Evolutionary conservation across 2,797 vertebrate species (phyloP), one percentile per base, ranked within the genome.

Genomic region (Gymnoscopelus braueri): DNA sequence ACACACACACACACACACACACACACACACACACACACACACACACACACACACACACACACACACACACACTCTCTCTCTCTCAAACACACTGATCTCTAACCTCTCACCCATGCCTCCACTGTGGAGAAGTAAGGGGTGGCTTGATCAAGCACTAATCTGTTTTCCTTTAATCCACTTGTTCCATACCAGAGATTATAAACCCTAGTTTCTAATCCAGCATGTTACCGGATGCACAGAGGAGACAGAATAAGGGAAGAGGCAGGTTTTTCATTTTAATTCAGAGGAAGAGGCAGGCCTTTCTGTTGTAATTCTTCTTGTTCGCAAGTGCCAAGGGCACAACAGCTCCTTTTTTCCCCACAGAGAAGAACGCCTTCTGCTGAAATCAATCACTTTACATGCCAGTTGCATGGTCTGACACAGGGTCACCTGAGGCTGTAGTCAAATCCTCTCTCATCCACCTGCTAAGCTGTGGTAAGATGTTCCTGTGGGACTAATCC

Each of bases 131-230:
- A 19, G 57, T 26, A 35, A 61, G 14, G 66, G 71, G 61, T 47
- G 19, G 72, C n/a, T 35, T 67, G 61, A 79, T 68, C 65, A 23
- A 55, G 63, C 19, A 13, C 51, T 79, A 83, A 83, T 83, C 83
- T 68, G 59, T 77, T 63, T 65, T 49, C 65, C 58, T 75, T 70
- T 78, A 85, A 88, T 88, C 84, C 69, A 75, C 63, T 86, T 79
- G 74, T 81, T 74, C 61, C 65, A 11, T 11, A 26, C 53, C 19
- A 24, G 63, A 77, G 78, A 86, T 88, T 85, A 81, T 67, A 29
- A 59, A 60, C 39, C 39, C 61, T 54, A 15, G 67, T 29, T 64
- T 64, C 44, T 76, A 65, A 72, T 76, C 73, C 66, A 11, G 65
- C 64, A 48, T 11, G 5, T 49, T 11, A 51, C 15, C 29, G 51